Conservation (phyloP, 2,797 vertebrate species). For the Trachops cirrhosus region DNA sequence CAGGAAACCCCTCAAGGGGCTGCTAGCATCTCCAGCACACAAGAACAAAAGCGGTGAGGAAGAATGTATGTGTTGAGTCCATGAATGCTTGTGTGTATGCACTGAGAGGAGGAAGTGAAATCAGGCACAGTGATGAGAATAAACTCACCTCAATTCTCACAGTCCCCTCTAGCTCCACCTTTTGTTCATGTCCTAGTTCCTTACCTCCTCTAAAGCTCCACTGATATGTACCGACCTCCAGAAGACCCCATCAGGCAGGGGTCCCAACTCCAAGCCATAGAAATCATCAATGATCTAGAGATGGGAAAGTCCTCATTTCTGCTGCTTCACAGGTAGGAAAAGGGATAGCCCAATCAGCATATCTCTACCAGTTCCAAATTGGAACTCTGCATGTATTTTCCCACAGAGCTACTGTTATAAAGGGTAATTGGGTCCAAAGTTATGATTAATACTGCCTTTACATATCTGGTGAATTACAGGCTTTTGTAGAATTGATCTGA, state of each 20-base stretch:
- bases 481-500: neutral
- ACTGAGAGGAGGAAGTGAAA: neutral
- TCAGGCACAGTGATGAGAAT: neutral
- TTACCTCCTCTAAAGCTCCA: neutral
- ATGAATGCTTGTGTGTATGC: neutral
- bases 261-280: neutral
- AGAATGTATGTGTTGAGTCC: neutral
- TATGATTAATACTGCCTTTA: neutral
- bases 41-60: neutral
- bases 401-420: neutral
- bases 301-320: neutral
- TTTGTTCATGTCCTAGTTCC: neutral
- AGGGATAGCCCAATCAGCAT: neutral
- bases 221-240: neutral
- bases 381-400: neutral
- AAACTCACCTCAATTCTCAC: neutral
- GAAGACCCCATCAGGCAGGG: neutral
- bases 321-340: neutral
- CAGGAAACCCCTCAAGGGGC: neutral
- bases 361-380: neutral
- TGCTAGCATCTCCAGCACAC: neutral
- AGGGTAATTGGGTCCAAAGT: neutral
- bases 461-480: neutral
- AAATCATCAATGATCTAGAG: neutral
- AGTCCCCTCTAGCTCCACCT: neutral